Evolutionary conservation across 92 coral and sea anemone species (phyloP).

Genomic region (Porites cylindrica): DNA sequence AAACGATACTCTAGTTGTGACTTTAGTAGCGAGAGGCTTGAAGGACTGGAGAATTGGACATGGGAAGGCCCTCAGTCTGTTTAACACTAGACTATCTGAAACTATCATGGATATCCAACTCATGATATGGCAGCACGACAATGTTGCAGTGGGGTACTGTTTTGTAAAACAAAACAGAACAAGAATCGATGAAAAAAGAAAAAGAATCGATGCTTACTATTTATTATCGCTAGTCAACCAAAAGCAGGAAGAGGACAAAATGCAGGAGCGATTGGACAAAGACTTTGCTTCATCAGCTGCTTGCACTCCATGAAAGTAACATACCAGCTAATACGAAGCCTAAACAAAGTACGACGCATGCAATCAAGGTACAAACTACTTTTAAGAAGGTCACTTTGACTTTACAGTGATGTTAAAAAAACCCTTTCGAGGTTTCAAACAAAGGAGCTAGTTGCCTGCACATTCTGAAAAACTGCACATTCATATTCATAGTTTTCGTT

Average conservation of each 20-base stretch:
- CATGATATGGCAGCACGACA: background rate
- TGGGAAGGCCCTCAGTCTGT: slow-evolving; percentile 52
- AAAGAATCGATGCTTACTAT: background rate
- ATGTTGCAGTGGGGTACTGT: background rate
- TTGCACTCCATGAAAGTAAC: too few relatives aligned
- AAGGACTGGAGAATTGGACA: slow-evolving; percentile 18
- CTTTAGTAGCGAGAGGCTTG: slow-evolving; percentile 25
- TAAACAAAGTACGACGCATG: too few relatives aligned
- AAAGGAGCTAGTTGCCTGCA: too few relatives aligned
- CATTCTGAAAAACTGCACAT: too few relatives aligned
- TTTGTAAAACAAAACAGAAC: background rate
- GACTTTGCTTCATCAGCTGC: background rate
- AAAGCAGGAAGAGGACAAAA: background rate
- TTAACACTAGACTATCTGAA: background rate
- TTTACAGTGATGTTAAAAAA: too few relatives aligned
- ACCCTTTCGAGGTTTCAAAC: too few relatives aligned
- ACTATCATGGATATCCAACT: background rate
- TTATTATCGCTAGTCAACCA: slow-evolving; percentile 12
- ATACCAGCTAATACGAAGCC: too few relatives aligned
- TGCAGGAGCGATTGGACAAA: background rate
- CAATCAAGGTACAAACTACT: too few relatives aligned
- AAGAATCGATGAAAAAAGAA: background rate
- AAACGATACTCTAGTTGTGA: slow-evolving; percentile 57
- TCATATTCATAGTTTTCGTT: too few relatives aligned
- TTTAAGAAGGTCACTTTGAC: too few relatives aligned